Evolutionary conservation across 53 echinoderm and acorn worm genomes (phyloP).

Genomic region (Henricia sp.): DNA sequence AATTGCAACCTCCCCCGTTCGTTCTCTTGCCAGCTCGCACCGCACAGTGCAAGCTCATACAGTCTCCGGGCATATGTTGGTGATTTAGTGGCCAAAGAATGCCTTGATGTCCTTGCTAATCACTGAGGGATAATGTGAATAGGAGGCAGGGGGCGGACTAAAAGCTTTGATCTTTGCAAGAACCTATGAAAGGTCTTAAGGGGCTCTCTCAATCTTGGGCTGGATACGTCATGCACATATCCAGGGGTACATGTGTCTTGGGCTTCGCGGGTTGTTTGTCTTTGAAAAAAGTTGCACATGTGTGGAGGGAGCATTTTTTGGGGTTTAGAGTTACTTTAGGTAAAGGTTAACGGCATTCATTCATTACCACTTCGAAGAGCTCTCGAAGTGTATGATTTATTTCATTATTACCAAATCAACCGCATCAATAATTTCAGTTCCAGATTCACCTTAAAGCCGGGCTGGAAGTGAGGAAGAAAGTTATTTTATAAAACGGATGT

Average conservation of each 20-base stretch:
- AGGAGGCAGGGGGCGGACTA: conserved; percentile 10
- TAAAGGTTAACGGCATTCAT: too few species aligned
- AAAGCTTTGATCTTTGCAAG: conserved; percentile 51
- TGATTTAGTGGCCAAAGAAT: neutral
- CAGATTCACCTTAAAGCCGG: too few species aligned
- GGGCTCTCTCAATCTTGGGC: neutral
- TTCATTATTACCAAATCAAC: too few species aligned
- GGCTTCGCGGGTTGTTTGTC: too few species aligned
- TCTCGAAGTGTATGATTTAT: too few species aligned
- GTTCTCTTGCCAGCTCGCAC: neutral
- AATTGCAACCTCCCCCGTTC: neutral
- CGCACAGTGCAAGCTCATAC: neutral
- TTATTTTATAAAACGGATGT: too few species aligned
- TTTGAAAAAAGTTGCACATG: too few species aligned
- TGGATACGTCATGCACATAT: neutral
- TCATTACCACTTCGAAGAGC: too few species aligned
- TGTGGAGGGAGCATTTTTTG: too few species aligned
- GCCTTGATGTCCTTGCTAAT: conserved; percentile 10
- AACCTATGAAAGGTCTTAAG: neutral
- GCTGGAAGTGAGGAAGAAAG: too few species aligned
- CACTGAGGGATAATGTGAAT: neutral
- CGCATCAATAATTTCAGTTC: too few species aligned
- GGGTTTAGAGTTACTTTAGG: too few species aligned
- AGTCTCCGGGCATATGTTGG: neutral
- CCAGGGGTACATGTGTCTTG: neutral